Base-by-base conservation (phyloP, 2,888 invertebrate genomes). In the Ormyrus nitidulus region DNA sequence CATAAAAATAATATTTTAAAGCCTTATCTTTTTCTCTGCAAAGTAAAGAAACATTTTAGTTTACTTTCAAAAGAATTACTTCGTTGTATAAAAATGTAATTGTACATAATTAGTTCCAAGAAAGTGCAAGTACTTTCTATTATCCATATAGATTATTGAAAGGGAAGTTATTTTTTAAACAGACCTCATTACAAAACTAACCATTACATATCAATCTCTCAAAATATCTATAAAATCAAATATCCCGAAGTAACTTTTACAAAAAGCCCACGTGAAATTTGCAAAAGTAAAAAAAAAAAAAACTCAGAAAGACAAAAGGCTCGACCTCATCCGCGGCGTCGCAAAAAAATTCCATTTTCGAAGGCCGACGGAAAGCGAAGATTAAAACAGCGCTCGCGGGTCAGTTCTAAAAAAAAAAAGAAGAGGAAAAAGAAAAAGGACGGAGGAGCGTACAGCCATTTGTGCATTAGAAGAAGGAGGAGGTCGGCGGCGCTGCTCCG, bases 301-400 rank as follows among this genome's bases (percentile, higher is more conserved):
- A 58, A 46, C 34, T 56, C 13, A 58, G 10, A 59, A 10, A 49
- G 71, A 59, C 6, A 75, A 34, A 34, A 34, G 34, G 34, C 34
- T 4, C 34, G 34, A 34, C 34, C 34, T 34, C 34, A 34, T 34
- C 34, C 4, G 34, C 34, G 4, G 34, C 34, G 34, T 34, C 34
- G 34, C 34, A 34, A 34, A 34, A 53, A 53, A 68, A 11, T 19
- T 44, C 19, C 49, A 71, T 49, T 64, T 72, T 61, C 59, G 76
- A 72, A 80, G 75, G 76, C 46, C 75, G 72, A 76, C 77, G 72
- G 80, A 77, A 73, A 62, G 65, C 69, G 58, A 72, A 80, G 59
- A 77, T 77, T 77, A 34, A 34, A 34, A 77, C 64, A 11, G n/a
- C 66, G 11, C 61, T 49, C 69, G 53, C 68, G 80, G 71, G 71